Percentiles rank a stretch among this genome's conserved stretches.
Evolutionary conservation across 2,888 invertebrate genomes (phyloP).

Genomic region (Deilephila porcellus): DNA sequence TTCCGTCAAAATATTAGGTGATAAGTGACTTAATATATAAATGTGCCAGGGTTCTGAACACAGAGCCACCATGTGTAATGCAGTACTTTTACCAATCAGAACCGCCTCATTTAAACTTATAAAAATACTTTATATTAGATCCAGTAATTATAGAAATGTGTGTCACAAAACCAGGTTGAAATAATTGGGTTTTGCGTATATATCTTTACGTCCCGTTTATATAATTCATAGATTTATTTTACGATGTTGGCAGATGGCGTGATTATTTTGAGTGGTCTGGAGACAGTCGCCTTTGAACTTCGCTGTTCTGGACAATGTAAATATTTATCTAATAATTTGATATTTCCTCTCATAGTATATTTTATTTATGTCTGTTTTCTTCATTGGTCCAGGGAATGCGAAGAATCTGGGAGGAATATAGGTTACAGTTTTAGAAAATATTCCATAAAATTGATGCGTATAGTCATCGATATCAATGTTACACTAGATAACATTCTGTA

Average conservation of each 20-base stretch:
- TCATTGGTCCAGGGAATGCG: background rate
- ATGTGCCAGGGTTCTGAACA: no score
- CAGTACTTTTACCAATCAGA: no score
- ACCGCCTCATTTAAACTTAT: no score
- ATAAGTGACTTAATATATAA: no score
- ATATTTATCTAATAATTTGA: conserved; percentile 1
- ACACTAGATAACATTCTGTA: no score
- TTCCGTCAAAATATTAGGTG: no score
- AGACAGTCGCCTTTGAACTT: conserved; percentile 7
- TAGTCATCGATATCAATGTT: no score
- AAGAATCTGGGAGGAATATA: background rate
- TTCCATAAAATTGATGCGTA: no score
- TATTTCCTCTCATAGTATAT: background rate
- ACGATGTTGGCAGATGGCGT: background rate
- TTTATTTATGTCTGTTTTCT: background rate
- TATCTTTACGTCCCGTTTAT: background rate
- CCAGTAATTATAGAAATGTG: background rate
- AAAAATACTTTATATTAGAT: background rate
- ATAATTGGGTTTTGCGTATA: background rate
- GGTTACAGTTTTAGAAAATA: background rate
- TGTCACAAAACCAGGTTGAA: conserved; percentile 3
- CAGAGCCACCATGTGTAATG: no score
- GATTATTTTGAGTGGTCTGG: background rate
- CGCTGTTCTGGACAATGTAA: background rate
- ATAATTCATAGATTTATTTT: background rate